Conservation (phyloP, 2,888 invertebrate genomes). For the Caenorhabditis parvicauda region DNA sequence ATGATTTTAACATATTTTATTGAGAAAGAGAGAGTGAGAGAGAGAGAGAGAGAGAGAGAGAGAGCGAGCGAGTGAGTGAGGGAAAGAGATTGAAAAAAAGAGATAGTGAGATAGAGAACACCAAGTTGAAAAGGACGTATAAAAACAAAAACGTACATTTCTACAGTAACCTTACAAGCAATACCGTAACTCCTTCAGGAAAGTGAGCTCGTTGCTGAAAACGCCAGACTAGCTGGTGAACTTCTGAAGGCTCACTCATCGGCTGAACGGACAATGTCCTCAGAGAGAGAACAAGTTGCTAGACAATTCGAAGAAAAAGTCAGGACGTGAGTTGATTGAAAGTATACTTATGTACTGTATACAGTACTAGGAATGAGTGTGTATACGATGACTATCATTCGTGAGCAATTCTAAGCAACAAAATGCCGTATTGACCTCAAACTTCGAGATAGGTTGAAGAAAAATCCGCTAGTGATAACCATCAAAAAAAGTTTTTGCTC, state of each 20-base stretch:
- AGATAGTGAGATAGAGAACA: not conserved
- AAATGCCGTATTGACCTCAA: not conserved
- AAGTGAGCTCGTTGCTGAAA: conserved; percentile 41
- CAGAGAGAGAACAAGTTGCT: conserved; percentile 17
- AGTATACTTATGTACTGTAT: conserved; percentile 3
- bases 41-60: no score
- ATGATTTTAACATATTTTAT: no score
- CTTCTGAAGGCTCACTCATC: conserved; percentile 33
- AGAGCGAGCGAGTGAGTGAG: no score
- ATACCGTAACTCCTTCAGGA: no score
- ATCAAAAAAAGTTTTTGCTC: no score
- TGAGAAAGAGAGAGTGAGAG: not conserved
- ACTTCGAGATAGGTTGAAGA: no score
- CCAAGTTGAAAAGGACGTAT: conserved; percentile 8
- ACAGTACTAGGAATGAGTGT: not conserved
- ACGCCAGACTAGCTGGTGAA: conserved; percentile 47
- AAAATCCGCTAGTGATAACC: no score
- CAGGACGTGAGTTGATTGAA: conserved; percentile 12
- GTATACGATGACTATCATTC: no score
- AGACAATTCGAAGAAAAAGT: conserved; percentile 27
- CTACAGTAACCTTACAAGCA: not conserved
- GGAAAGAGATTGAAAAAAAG: conserved; percentile 1
- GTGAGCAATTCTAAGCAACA: not conserved
- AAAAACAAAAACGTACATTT: not conserved
- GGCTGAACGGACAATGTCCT: conserved; percentile 13